Percentiles rank a stretch among this genome's conserved stretches.
These are phyloP conservation scores for Misgurnus mizolepis DNA, from an alignment of 2,113 vertebrate genomes.

Conservation along the genomic window DNA sequence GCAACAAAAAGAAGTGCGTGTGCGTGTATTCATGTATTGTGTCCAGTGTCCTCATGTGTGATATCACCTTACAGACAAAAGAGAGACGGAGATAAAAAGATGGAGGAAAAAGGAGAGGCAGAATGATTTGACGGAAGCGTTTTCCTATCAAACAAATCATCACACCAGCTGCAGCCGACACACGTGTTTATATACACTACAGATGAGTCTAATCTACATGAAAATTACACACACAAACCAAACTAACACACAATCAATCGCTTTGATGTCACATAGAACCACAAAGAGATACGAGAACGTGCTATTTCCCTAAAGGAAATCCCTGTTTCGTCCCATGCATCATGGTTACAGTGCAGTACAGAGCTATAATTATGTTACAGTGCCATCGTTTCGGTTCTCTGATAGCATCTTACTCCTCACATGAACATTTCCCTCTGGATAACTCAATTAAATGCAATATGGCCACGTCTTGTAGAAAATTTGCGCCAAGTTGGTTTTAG, in stretches of 20 bases:
- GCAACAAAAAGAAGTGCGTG: slow-evolving; percentile 58
- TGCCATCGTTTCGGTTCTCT: slow-evolving; percentile 3
- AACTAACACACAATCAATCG: slow-evolving; percentile 14
- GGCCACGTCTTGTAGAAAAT: slow-evolving; percentile 4
- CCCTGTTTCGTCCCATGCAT: not conserved
- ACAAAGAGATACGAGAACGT: not conserved
- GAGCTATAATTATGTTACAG: slow-evolving; percentile 31
- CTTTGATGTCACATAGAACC: slow-evolving; percentile 36
- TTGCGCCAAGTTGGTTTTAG: not conserved
- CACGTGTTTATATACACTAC: not conserved
- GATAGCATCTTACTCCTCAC: slow-evolving; percentile 26
- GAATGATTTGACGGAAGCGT: slow-evolving; percentile 40
- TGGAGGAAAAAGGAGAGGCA: slow-evolving; percentile 14
- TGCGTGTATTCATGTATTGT: not conserved
- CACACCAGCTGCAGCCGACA: slow-evolving; percentile 28
- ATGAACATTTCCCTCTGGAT: slow-evolving; percentile 6
- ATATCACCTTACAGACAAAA: slow-evolving; percentile 16
- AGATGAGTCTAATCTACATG: slow-evolving; percentile 41
- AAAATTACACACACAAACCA: slow-evolving; percentile 39
- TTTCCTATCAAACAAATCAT: slow-evolving; percentile 31
- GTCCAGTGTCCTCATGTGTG: slow-evolving; percentile 29
- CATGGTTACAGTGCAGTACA: not conserved
- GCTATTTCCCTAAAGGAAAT: slow-evolving; percentile 18
- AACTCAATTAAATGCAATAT: slow-evolving; percentile 30
- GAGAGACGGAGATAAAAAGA: slow-evolving; percentile 35